Base-by-base conservation (phyloP, 2,888 invertebrate species). In the Cenopis cana region DNA sequence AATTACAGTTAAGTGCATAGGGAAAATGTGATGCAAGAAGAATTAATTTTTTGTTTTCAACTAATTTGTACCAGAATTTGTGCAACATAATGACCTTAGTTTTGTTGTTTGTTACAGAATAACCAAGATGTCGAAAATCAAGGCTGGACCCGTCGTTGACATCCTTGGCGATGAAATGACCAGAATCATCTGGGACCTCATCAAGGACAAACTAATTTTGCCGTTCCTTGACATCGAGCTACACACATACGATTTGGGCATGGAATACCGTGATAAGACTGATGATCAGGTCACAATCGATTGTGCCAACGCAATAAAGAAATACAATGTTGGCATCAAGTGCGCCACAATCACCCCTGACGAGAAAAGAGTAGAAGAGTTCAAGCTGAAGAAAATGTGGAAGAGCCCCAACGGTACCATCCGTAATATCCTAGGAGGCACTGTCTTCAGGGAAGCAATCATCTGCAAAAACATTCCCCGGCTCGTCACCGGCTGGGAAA, bases 321-420 rank as follows among this genome's bases (percentile, higher is more conserved):
- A 98, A 86, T 99, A 98, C 94, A 99, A 98, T 90, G 99, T 99
- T 64, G 99, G 99, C 54, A 98, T 99, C 77, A 99, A 99, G 90
- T 99, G 99, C 93, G 99, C 99, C 29, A 98, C 99, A 2, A 99
- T 99, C 76, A 99, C 99, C 0, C 99, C 99, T 1, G 99, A 99
- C 88, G 99, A 99, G 89, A 97, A 97, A 49, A 95, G 99, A 85
- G 98, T 99, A 0, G 97, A 98, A 89, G 98, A 98, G 88, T 97
- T 98, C 84, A 97, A 97, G 1, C 87, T 98, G 77, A 97, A 97
- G 85, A 94, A 97, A 86, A 98, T 98, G 97, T 98, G 97, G 97
- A 97, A 97, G 86, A 97, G 97, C 62, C 98, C 98, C 0, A 98
- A 98, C 83, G 97, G 97, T 65, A 98, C 97, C 4, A 97, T 98